Evolutionary conservation across 1,140 invertebrate genomes (phyloP), one percentile per base, ranked within the genome.

Genomic region (Thaumetopoea pityocampa): DNA sequence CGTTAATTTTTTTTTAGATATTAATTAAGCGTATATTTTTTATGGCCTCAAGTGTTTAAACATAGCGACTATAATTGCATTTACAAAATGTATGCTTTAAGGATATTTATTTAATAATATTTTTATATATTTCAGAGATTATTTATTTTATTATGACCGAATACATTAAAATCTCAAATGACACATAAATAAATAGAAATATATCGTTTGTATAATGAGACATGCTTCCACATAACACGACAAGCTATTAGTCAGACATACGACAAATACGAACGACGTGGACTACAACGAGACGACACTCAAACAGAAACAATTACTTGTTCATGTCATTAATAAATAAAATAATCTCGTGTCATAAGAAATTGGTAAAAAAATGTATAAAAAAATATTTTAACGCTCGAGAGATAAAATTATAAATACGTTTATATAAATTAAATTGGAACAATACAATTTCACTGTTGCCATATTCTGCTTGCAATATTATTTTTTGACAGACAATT

Each of bases 161-260:
- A 32, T 30, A 29, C 50, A 60, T 60, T 51, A 37, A 57, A 38
- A 26, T 12, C 18, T 37, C 17, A 11, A 41, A 50, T 40, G 32
- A 50, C 34, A 58, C 29, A 63, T 29, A 42, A 37, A 35, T 42
- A 49, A 32, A 49, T 44, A 10, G 9, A 36, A 27, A 42, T 40
- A 38, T 36, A 53, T 12, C 14, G 22, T 45, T 44, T 29, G 42
- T 2, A 48, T 34, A 37, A 44, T 46, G 15, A 42, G 61, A 47
- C 71, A 82, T 80, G 72, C 78, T 61, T 6, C 18, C 51, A 71
- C 55, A 65, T 61, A 33, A 77, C 68, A 69, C 29, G 40, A 54
- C 72, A 77, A 62, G 68, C 74, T 54, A 78, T 80, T 77, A 79
- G 68, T 82, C 53, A 73, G 63, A 72, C 65, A 78, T 66, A 73